A percentile compares a stretch with the other conserved stretches of the same genome.
phyloP scores from a whole-genome alignment of 1,140 invertebrate genomes.

The Trichonephila inaurata region DNA sequence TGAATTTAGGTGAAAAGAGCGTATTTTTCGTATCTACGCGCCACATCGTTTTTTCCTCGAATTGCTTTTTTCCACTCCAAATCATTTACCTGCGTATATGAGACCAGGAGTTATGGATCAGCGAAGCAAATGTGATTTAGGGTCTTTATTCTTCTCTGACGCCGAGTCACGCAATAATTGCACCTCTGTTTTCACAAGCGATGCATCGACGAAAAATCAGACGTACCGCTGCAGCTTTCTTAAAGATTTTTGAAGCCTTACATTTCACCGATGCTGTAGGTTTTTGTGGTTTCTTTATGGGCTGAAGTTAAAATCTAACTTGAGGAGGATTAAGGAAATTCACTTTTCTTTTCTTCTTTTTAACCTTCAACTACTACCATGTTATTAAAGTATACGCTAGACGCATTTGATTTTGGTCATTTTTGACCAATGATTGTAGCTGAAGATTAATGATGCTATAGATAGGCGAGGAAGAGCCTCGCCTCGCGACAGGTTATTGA shows the following conservation, averaged over 20 bases:
- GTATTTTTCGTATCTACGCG: too few relatives aligned
- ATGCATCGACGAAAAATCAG: not conserved
- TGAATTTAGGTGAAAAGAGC: too few relatives aligned
- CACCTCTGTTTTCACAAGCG: not conserved
- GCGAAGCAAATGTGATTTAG: not conserved
- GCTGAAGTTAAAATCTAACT: not conserved
- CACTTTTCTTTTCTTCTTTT: not conserved
- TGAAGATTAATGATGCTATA: too few relatives aligned
- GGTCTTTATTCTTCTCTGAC: not conserved
- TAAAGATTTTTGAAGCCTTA: slow-evolving; percentile 28
- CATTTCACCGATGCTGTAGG: not conserved
- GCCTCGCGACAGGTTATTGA: too few relatives aligned
- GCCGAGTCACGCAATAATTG: not conserved
- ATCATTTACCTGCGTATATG: too few relatives aligned
- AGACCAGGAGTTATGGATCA: too few relatives aligned
- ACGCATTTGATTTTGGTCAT: too few relatives aligned
- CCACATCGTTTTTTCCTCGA: too few relatives aligned
- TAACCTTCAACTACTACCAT: not conserved
- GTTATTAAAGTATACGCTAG: too few relatives aligned
- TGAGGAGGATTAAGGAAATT: not conserved
- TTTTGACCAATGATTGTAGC: too few relatives aligned
- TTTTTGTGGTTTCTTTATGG: slow-evolving; percentile 10
- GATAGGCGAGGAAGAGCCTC: too few relatives aligned
- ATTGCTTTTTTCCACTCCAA: too few relatives aligned
- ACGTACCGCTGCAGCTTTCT: not conserved